Percentiles rank a stretch among this genome's conserved stretches.
Evolutionary conservation across 2,113 vertebrate genomes (phyloP).

Genomic region (Leuciscus idus): DNA sequence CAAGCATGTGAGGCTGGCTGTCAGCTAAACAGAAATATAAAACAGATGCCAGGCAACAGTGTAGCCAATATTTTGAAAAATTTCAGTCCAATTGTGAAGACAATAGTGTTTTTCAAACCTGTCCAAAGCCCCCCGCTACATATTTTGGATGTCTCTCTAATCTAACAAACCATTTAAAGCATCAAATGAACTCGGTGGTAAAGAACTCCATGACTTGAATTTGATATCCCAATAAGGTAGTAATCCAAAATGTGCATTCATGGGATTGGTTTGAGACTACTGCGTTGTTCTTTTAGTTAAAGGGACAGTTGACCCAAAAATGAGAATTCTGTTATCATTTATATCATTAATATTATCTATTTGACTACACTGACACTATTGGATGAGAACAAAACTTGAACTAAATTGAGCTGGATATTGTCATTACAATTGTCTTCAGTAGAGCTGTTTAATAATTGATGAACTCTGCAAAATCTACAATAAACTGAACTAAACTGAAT

Average conservation of each 20-base stretch:
- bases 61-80: not conserved
- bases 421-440: no score
- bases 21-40: not conserved
- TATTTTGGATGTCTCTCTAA: not conserved
- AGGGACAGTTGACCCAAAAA: not conserved
- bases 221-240: not conserved
- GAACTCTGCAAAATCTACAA: no score
- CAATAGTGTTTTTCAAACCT: not conserved
- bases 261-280: not conserved
- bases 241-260: not conserved
- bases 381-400: no score
- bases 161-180: not conserved
- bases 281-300: not conserved
- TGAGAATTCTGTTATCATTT: not conserved
- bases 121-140: not conserved
- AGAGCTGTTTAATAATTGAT: no score
- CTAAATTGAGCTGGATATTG: no score
- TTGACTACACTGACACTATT: no score
- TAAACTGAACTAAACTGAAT: no score
- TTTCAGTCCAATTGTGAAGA: not conserved
- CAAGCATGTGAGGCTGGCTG: constrained; percentile 21
- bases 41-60: not conserved
- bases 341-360: no score
- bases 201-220: not conserved
- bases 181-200: not conserved